A percentile compares a stretch with the other conserved stretches of the same genome.
phyloP scores from a whole-genome alignment of 2,888 invertebrate genomes.

The Lepas anatifera region DNA sequence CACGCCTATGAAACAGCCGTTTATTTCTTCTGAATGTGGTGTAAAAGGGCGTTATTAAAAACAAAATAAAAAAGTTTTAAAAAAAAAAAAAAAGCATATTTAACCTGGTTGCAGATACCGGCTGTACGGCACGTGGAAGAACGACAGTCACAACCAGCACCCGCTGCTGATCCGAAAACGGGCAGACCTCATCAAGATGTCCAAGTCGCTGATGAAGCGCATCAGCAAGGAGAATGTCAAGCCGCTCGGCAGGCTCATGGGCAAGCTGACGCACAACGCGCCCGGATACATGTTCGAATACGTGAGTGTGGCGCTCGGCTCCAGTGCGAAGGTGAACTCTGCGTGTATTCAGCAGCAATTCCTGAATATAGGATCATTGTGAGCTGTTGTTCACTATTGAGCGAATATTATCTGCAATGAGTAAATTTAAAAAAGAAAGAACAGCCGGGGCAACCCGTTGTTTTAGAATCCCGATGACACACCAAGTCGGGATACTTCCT shows the following conservation, averaged over 20 bases:
- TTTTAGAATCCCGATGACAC: no score
- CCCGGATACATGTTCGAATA: conserved; percentile 95
- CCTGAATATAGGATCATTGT: no score
- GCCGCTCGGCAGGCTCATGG: conserved; percentile 86
- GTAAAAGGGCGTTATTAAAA: no score
- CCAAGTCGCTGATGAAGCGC: conserved; percentile 92
- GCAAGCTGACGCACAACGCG: conserved; percentile 91
- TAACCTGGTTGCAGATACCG: conserved; percentile 48
- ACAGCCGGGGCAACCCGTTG: no score
- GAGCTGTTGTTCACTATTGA: no score
- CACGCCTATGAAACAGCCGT: no score
- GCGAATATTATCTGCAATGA: no score
- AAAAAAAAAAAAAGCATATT: conserved; percentile 13
- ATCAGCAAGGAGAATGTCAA: conserved; percentile 98
- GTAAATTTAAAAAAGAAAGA: no score
- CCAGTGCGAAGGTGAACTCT: neutral
- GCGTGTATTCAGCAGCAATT: no score
- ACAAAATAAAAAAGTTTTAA: no score
- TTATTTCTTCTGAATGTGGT: no score
- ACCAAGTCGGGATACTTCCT: no score
- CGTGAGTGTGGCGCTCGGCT: conserved; percentile 42
- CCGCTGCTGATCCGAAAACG: conserved; percentile 70
- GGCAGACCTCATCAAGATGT: conserved; percentile 76
- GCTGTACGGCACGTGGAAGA: conserved; percentile 87
- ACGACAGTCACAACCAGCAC: conserved; percentile 68